Evolutionary conservation across 2,797 vertebrate genomes (phyloP), one percentile per base, ranked within the genome.

Genomic region (Scomberomorus guttatus): DNA sequence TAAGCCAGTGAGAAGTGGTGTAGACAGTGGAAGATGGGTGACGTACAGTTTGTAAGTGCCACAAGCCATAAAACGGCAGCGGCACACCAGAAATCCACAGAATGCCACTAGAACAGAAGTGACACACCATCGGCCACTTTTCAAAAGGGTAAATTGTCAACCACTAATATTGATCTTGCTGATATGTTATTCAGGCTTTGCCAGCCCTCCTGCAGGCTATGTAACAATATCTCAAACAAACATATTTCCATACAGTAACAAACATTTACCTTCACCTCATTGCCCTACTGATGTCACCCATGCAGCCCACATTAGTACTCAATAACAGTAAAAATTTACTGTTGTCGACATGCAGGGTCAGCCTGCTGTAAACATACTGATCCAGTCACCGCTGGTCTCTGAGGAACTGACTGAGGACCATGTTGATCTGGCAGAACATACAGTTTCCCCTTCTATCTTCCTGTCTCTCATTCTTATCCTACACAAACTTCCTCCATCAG

Each of bases 401-500:
- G 10, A 65, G 58, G 27, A 56, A 57, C 54, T 25, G 42, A 68
- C 42, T 51, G 18, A 32, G 55, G 48, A 50, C 56, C 29, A 22
- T 11, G 12, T 12, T 63, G 22, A 61, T 29, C 18, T 62, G 42
- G 58, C 29, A 32, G 27, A 58, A 80, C 48, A 56, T 12, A 58
- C 42, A 46, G 51, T 74, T 77, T 64, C 62, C 24, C 27, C 48
- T 24, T 77, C 58, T 7, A 51, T 51, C 69, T 4, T 37, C 24
- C 56, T 7, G 39, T 20, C 37, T 56, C 17, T 59, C 59, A 9
- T 46, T 80, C 61, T 73, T 32, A 71, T 67, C 66, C 71, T 66
- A 48, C 77, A 65, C 63, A 72, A 61, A 77, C 81, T 66, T 86
- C 80, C 82, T 82, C 25, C 58, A 84, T 90, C 88, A 80, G 87